These are phyloP conservation scores for Paralichthys olivaceus DNA, from an alignment of 2,113 vertebrate species.

Conservation along the genomic window DNA sequence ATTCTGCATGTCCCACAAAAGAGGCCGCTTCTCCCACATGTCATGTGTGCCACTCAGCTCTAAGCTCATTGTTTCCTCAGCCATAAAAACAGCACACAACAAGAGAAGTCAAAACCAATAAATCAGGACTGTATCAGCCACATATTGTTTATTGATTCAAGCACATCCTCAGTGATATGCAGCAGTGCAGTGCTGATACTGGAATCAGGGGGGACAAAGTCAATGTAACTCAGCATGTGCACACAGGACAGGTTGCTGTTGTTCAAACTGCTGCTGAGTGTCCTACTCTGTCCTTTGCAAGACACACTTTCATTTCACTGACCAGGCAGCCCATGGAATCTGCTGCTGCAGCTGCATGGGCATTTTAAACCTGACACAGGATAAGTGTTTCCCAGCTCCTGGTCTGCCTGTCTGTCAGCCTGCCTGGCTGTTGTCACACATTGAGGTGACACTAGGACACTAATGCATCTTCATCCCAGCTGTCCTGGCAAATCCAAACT, in stretches of 20 bases:
- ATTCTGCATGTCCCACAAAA: background rate
- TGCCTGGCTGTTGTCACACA: background rate
- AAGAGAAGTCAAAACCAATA: background rate
- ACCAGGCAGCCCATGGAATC: background rate
- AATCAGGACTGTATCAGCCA: background rate
- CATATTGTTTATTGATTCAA: background rate
- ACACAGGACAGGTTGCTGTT: background rate
- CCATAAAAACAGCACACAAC: background rate
- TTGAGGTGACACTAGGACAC: background rate
- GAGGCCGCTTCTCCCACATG: background rate
- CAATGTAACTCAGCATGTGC: background rate
- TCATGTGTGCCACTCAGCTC: too few relatives aligned
- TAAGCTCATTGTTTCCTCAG: background rate
- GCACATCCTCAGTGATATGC: background rate
- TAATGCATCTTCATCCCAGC: background rate
- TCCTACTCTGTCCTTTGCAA: slow-evolving; percentile 11
- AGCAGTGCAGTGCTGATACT: background rate
- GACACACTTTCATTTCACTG: slow-evolving; percentile 20
- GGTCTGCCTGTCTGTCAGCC: background rate
- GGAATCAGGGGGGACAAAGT: background rate
- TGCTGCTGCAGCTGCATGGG: background rate
- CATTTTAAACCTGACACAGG: background rate
- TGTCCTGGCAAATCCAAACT: background rate
- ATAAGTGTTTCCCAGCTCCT: slow-evolving; percentile 4
- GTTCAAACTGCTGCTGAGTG: background rate